Percentiles rank a stretch among this genome's conserved stretches.
These are phyloP conservation scores for Xiphias gladius DNA, from an alignment of 2,113 vertebrate genomes.

Conservation along the genomic window DNA sequence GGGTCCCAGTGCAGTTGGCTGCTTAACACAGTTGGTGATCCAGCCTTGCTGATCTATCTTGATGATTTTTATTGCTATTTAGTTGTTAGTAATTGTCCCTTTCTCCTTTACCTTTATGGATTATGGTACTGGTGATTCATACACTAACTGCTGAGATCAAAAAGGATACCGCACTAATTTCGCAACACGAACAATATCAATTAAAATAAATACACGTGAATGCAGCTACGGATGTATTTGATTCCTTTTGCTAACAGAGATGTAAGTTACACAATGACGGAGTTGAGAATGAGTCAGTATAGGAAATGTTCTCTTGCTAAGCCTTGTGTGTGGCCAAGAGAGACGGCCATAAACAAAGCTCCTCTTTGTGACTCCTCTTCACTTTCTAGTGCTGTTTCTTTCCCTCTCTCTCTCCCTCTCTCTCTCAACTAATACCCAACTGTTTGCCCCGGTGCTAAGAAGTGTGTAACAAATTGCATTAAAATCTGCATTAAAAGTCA, in stretches of 20 bases:
- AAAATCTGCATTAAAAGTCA: not conserved
- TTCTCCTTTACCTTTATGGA: not conserved
- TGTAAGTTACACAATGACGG: constrained; percentile 73
- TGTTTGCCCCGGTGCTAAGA: constrained; percentile 59
- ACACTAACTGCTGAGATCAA: constrained; percentile 22
- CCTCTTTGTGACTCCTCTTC: constrained; percentile 76
- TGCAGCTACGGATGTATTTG: constrained; percentile 44
- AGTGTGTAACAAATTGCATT: no score
- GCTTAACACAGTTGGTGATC: not conserved
- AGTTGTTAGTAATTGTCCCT: not conserved
- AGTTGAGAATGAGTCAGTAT: constrained; percentile 77
- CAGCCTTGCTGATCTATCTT: not conserved
- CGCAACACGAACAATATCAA: constrained; percentile 60
- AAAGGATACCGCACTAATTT: constrained; percentile 28
- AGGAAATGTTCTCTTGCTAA: constrained; percentile 84
- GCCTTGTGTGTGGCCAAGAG: constrained; percentile 82
- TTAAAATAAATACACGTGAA: constrained; percentile 35
- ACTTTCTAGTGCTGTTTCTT: constrained; percentile 55
- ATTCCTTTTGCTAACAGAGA: constrained; percentile 71
- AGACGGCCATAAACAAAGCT: constrained; percentile 82
- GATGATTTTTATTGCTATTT: not conserved
- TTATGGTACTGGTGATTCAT: constrained; percentile 20
- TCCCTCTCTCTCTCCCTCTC: constrained; percentile 46
- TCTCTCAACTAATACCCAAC: constrained; percentile 37
- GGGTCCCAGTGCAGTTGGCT: not conserved